Evolutionary conservation across 1,140 invertebrate species (phyloP).

Genomic region (Ips typographus): DNA sequence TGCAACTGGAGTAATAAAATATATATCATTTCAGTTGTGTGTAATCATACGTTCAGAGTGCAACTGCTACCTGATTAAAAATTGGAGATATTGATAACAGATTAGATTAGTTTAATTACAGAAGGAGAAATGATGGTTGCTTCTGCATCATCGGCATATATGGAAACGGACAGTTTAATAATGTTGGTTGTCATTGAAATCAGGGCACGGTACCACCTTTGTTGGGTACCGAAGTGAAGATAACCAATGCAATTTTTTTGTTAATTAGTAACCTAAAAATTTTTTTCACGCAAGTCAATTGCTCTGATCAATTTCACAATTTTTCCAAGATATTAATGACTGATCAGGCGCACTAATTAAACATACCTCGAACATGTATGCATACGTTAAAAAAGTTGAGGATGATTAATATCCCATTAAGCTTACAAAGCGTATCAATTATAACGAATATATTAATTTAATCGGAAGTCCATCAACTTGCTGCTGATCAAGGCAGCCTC

Average conservation of each 20-base stretch:
- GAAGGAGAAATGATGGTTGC: not conserved
- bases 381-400: slow-evolving; percentile 5
- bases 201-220: no score
- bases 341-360: slow-evolving; percentile 8
- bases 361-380: slow-evolving; percentile 11
- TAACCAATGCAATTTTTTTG: no score
- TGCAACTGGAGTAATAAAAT: not conserved
- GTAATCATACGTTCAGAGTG: not conserved
- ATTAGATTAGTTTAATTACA: slow-evolving; percentile 6
- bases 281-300: no score
- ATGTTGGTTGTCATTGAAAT: no score
- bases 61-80: not conserved
- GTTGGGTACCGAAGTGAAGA: no score
- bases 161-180: not conserved
- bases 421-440: slow-evolving; percentile 22
- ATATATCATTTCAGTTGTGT: not conserved
- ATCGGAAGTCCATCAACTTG: slow-evolving; percentile 17
- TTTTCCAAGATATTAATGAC: slow-evolving; percentile 10
- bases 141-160: not conserved
- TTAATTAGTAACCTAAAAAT: no score
- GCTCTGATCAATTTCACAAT: not conserved
- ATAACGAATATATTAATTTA: slow-evolving; percentile 24
- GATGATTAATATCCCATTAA: slow-evolving; percentile 21
- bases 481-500: not conserved
- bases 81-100: not conserved